Conservation (phyloP, 2,888 invertebrate species). For the Thelaira solivaga region DNA sequence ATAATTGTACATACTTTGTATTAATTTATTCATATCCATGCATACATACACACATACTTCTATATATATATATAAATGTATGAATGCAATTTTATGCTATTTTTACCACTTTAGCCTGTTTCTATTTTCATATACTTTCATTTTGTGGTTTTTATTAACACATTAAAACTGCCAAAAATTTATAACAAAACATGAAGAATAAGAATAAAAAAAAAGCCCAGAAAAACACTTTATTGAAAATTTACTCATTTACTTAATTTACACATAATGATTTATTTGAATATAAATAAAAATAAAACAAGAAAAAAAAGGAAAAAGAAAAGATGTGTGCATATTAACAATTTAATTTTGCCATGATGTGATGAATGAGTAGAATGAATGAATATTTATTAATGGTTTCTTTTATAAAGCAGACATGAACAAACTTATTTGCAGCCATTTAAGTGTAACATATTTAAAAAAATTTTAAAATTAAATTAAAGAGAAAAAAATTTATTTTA, state of each 20-base stretch:
- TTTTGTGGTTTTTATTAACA: constrained; percentile 50
- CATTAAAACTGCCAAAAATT: constrained; percentile 47
- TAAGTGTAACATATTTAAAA: too few relatives aligned
- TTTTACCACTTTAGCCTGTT: not conserved
- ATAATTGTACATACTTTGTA: constrained; percentile 31
- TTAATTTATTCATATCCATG: constrained; percentile 50
- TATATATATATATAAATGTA: too few relatives aligned
- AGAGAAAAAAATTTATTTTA: too few relatives aligned
- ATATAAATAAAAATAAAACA: not conserved
- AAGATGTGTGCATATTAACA: not conserved
- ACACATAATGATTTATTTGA: constrained; percentile 19
- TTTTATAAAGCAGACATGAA: not conserved
- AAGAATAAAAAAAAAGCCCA: not conserved
- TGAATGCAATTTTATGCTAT: too few relatives aligned
- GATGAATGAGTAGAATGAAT: constrained; percentile 12
- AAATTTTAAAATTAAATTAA: too few relatives aligned
- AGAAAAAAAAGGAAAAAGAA: not conserved
- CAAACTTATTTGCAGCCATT: not conserved
- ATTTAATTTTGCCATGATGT: constrained; percentile 4
- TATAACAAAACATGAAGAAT: constrained; percentile 21
- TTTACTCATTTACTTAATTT: constrained; percentile 42
- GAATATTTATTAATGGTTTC: constrained; percentile 7
- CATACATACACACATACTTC: too few relatives aligned
- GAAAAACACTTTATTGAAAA: constrained; percentile 40
- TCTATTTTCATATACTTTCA: not conserved